Percentiles rank a stretch among this genome's conserved stretches.
Evolutionary conservation across 2,113 vertebrate species (phyloP).

Genomic region (Ellobius talpinus): DNA sequence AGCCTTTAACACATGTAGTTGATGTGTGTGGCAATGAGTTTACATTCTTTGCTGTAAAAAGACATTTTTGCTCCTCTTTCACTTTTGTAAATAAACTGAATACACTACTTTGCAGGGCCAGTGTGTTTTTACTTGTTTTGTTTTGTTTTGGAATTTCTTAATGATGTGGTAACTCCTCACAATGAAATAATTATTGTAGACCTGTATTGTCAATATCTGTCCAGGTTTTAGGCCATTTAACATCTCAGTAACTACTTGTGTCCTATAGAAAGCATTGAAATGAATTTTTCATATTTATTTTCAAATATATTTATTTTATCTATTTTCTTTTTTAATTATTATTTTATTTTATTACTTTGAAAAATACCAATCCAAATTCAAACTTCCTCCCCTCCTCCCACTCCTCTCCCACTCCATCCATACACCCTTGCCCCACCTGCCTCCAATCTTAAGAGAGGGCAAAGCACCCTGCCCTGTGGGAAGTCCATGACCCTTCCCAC

Average conservation of each 20-base stretch:
- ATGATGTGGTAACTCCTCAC: conserved; percentile 79
- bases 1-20: conserved; percentile 85
- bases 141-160: conserved; percentile 73
- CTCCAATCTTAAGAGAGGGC: too few species aligned
- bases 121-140: conserved; percentile 63
- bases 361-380: too few species aligned
- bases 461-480: too few species aligned
- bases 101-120: conserved; percentile 79
- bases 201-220: conserved; percentile 79
- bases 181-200: conserved; percentile 72
- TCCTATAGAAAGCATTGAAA: background rate
- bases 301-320: too few species aligned
- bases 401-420: too few species aligned
- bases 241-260: background rate
- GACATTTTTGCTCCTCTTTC: conserved; percentile 85
- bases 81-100: conserved; percentile 89
- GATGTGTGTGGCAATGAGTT: conserved; percentile 84
- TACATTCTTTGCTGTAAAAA: conserved; percentile 87
- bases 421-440: too few species aligned
- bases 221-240: background rate
- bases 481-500: too few species aligned
- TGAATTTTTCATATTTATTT: background rate
- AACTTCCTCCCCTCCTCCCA: too few species aligned
- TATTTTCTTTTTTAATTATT: too few species aligned
- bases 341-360: too few species aligned